phyloP scores from a whole-genome alignment of 2,888 invertebrate species.

The Spodoptera picta region DNA sequence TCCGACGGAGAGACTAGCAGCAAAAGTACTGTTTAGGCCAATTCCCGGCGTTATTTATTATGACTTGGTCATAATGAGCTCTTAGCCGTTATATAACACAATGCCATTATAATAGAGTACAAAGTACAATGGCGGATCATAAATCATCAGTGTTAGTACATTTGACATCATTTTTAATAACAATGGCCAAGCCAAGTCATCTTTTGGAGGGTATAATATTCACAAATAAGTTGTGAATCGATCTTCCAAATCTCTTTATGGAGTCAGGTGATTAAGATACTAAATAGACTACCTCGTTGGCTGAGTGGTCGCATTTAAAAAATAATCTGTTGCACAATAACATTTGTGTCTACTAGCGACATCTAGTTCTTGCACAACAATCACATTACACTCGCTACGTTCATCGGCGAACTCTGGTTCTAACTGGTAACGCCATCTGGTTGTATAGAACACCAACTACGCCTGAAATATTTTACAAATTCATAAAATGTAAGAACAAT shows the following conservation, averaged over 20 bases:
- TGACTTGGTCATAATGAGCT: slow-evolving; percentile 72
- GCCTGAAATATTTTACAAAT: too few relatives aligned
- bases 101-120: slow-evolving; percentile 72
- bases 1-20: slow-evolving; percentile 26
- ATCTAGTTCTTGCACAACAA: too few relatives aligned
- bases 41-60: slow-evolving; percentile 68
- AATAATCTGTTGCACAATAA: too few relatives aligned
- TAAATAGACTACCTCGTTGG: neutral
- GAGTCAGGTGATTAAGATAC: slow-evolving; percentile 41
- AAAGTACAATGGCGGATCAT: slow-evolving; percentile 72
- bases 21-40: slow-evolving; percentile 54
- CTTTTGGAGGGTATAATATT: slow-evolving; percentile 61
- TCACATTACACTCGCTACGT: too few relatives aligned
- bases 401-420: too few relatives aligned
- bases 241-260: slow-evolving; percentile 9
- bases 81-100: slow-evolving; percentile 73
- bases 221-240: slow-evolving; percentile 47
- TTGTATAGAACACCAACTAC: too few relatives aligned
- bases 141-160: slow-evolving; percentile 74
- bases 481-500: too few relatives aligned
- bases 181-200: slow-evolving; percentile 66
- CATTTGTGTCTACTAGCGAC: too few relatives aligned
- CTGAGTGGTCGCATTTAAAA: too few relatives aligned
- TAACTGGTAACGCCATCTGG: too few relatives aligned
- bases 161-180: slow-evolving; percentile 83